Evolutionary conservation across 2,888 invertebrate genomes (phyloP), one percentile per base, ranked within the genome.

Genomic region (Thelaira solivaga): DNA sequence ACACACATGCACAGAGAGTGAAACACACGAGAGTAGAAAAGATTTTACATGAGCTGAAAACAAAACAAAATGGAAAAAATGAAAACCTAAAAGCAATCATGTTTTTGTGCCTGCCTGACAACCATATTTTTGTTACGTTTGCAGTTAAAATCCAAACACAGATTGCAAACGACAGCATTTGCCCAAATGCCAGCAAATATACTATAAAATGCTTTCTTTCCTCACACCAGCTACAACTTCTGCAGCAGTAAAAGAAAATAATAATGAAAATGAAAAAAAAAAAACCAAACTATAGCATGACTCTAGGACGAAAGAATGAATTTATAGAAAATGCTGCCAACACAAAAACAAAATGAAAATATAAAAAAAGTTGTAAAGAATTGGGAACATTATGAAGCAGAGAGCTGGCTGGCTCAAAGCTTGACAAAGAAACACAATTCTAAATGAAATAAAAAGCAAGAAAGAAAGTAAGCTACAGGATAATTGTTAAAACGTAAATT

Each of bases 151-250:
- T 16, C 41, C 31, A 71, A 65, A 65, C 65, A 74, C 41, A 78
- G 73, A 74, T 74, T 74, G 74, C 41, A 78, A 74, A 65, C 59
- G 74, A 78, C 78, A 78, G 59, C 61, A 64, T 62, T 57, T 47
- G 47, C 64, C 47, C 34, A 53, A 59, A 41, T 41, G 49, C 65
- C 59, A 57, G 41, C 62, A 68, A 69, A 51, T 29, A 72, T 11
- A 72, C 36, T 31, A 31, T 26, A 53, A 49, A 59, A 59, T 20
- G 31, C 43, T 43, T n/a, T 29, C 13, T 43, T n/a, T 43, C 65
- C 26, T 26, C 6, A 45, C 29, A 49, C 36, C 11, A 45, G n/a
- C 39, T 29, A 13, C 22, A 61, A 53, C 24, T 16, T 41, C n/a
- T 6, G 47, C 18, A 36, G 36, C 34, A 57, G 43, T 18, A 16